Evolutionary conservation across 2,797 vertebrate genomes (phyloP), one percentile per base, ranked within the genome.

Genomic region (Etheostoma perlongum): DNA sequence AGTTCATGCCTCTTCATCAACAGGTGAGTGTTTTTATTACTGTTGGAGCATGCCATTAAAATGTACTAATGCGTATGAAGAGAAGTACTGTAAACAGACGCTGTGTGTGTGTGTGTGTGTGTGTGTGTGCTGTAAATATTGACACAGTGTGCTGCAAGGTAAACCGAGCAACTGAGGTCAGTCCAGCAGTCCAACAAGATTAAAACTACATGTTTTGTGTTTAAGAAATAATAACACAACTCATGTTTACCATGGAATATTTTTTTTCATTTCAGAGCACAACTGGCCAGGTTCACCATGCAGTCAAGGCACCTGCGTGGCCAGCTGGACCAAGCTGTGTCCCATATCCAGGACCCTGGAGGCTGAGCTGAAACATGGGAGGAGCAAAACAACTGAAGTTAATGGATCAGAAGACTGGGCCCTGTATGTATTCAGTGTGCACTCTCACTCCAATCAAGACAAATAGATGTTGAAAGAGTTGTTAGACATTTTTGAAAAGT

Each of bases 1-100:
- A 96, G 83, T 96, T 93, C 82, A 0, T 95, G 76, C 91, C 95
- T 33, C 84, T 96, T 51, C 91, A 93, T 73, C 86, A 76, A 75
- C 79, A 92, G 89, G 95, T 95, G 58, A 92, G 91, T 55, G 49
- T 49, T 67, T 64, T 53, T 15, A 2, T 33, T 62, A 27, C 10
- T 33, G 66, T 65, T 14, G 4, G 54, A 65, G 30, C 16, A 16
- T 30, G 4, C 13, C 16, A 4, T 14, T 33, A 5, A 16, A 52
- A 51, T 27, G 6, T 19, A 6, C 40, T 53, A 6, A 6, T 18
- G 13, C 63, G 11, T 14, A 9, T 49, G n/a, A 74, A 19, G 52
- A 25, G n/a, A 19, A 42, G 25, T 65, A 42, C 68, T 78, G 55
- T 64, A 63, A 63, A 15, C 67, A 60, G 33, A 42, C 44, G 46